These are phyloP conservation scores for Umimayanthus kanabou DNA, from an alignment of 92 coral and sea anemone species.

Conservation along the genomic window DNA sequence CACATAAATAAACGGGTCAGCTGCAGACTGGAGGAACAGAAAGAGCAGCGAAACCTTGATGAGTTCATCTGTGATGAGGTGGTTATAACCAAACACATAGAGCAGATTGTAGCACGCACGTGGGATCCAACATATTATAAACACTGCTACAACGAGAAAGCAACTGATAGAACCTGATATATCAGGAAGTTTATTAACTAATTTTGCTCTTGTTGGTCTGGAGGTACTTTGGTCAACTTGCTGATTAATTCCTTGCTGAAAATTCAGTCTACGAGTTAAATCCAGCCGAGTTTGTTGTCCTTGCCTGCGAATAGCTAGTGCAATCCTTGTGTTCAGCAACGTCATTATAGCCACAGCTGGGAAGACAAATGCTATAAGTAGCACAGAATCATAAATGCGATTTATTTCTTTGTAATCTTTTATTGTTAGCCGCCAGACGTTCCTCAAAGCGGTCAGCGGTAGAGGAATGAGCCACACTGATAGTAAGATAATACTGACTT, in stretches of 20 bases:
- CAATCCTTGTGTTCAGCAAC: background rate
- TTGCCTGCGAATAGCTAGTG: constrained; percentile 18
- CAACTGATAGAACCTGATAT: constrained; percentile 13
- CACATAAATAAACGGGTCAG: constrained; percentile 24
- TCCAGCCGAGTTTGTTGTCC: background rate
- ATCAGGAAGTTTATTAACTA: background rate
- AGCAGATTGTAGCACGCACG: constrained; percentile 11
- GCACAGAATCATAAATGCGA: constrained; percentile 22
- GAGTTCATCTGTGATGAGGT: constrained; percentile 15
- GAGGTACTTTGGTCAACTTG: background rate
- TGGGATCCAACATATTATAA: constrained; percentile 13
- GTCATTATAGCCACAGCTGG: constrained; percentile 13
- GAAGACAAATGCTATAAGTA: constrained; percentile 14
- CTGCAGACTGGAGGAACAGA: constrained; percentile 25
- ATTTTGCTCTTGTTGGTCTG: background rate
- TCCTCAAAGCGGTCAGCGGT: constrained; percentile 28
- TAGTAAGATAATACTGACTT: background rate
- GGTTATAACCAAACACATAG: background rate
- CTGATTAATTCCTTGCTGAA: background rate
- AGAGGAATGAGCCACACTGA: background rate
- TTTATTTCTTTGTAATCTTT: background rate
- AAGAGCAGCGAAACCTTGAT: constrained; percentile 7
- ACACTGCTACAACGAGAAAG: constrained; percentile 24
- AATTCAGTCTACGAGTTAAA: background rate
- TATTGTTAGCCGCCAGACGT: constrained; percentile 22